Evolutionary conservation across 1,140 invertebrate species (phyloP).

Genomic region (Pseudomyrmex dendroicus): DNA sequence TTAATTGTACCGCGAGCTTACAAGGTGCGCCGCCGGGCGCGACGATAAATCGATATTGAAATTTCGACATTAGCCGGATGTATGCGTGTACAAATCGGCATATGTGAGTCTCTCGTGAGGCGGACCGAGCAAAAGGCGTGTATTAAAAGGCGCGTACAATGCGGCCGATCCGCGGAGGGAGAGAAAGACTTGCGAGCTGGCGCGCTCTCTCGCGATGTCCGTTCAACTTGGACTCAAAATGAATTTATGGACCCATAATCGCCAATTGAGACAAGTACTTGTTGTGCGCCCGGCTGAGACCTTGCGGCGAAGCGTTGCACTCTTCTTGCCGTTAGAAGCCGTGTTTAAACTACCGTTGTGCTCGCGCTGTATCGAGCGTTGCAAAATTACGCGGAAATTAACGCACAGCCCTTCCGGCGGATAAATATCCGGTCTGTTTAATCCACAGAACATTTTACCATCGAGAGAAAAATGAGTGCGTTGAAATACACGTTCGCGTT

Average conservation of each 20-base stretch:
- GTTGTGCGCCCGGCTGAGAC: conserved; percentile 66
- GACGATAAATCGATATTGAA: conserved; percentile 54
- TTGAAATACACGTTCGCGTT: no score
- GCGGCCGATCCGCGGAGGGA: conserved; percentile 1
- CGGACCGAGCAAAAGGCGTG: conserved; percentile 68
- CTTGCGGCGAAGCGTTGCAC: conserved; percentile 68
- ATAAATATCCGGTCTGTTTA: neutral
- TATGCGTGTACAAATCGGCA: neutral
- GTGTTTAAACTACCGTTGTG: conserved; percentile 2
- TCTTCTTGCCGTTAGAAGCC: conserved; percentile 54
- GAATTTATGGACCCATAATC: conserved; percentile 80
- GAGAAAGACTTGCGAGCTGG: neutral
- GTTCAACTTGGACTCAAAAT: conserved; percentile 78
- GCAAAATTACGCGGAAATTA: conserved; percentile 63
- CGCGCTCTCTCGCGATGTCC: conserved; percentile 62
- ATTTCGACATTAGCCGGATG: conserved; percentile 27
- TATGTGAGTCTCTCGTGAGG: neutral
- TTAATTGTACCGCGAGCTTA: conserved; percentile 44
- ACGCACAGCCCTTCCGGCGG: neutral
- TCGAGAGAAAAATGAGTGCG: no score
- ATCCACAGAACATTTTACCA: no score
- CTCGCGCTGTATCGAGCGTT: conserved; percentile 30
- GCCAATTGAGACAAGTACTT: conserved; percentile 77
- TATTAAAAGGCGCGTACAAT: conserved; percentile 66
- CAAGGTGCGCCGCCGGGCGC: conserved; percentile 8